phyloP scores from a whole-genome alignment of 53 echinoderm and acorn worm species.

The Arbacia lixula region DNA sequence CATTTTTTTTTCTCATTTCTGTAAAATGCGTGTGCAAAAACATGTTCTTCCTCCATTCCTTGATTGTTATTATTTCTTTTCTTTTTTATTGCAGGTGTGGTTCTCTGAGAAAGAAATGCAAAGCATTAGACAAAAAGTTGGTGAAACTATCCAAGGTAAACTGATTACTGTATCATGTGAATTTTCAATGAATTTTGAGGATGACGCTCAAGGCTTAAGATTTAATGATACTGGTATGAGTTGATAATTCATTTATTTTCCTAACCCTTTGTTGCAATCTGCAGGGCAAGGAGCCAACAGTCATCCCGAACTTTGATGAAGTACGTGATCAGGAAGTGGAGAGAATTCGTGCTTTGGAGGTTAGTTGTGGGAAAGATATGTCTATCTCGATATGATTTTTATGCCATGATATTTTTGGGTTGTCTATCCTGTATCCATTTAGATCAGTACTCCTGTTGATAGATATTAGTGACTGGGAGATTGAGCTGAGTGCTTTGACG shows the following conservation, averaged over 20 bases:
- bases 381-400: too few species aligned
- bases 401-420: too few species aligned
- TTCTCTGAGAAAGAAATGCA: conserved; percentile 20
- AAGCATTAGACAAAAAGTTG: conserved; percentile 42
- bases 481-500: too few species aligned
- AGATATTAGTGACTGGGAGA: too few species aligned
- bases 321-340: conserved; percentile 74
- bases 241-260: background rate
- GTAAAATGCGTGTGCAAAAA: too few species aligned
- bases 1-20: too few species aligned
- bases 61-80: background rate
- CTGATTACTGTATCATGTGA: background rate
- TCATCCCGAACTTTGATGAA: conserved; percentile 81
- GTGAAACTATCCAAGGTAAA: conserved; percentile 32
- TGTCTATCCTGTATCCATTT: too few species aligned
- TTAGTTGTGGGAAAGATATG: too few species aligned
- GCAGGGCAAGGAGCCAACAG: conserved; percentile 75
- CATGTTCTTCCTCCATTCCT: too few species aligned
- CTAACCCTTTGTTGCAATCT: background rate
- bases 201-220: background rate
- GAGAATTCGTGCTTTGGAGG: conserved; percentile 72
- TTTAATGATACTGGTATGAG: background rate
- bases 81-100: background rate
- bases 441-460: too few species aligned
- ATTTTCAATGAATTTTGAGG: background rate